Evolutionary conservation across 2,888 invertebrate species (phyloP), one percentile per base, ranked within the genome.

Genomic region (Phytoseiulus persimilis): DNA sequence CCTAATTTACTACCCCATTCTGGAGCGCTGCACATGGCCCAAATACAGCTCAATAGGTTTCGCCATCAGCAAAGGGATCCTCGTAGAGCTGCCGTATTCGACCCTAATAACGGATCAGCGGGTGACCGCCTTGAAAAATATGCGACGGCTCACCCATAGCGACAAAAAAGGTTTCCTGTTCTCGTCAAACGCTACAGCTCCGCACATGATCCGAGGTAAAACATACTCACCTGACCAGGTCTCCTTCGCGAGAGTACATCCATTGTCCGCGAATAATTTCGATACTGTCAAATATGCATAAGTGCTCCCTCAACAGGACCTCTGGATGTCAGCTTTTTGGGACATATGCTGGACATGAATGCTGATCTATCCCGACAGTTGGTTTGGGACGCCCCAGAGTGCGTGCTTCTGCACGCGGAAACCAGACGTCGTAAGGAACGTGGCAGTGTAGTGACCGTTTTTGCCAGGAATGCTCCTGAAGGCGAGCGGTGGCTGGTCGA

Each of bases 301-400:
- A n/a, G n/a, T n/a, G n/a, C n/a, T 84, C n/a, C 14, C 33, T 31
- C n/a, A 3, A 31, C 84, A 87, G 87, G 87, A 11, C 87, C 87
- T n/a, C 33, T 87, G 18, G 87, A 87, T 45, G 87, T 87, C 9
- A 87, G 87, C 87, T 87, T 87, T 32, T n/a, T 87, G 87, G 87
- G 87, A 1, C 87, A 87, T 45, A 33, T 87, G 87, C 87, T 87
- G 32, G 87, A 87, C 5, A 32, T 87, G 9, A 45, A 87, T 6
- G 87, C 87, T 9, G 87, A 87, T n/a, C 31, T 39, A 39, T 33
- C 87, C 33, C 87, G 87, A 28, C 87, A 39, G 9, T 33, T 87
- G 33, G 33, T 87, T 11, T 87, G 87, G 87, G 87, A 87, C 33
- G 87, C 33, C 0, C 87, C 87, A 45, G 32, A 33, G 32, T 28